Evolutionary conservation across 2,888 invertebrate species (phyloP).

Genomic region (Aquatica leii): DNA sequence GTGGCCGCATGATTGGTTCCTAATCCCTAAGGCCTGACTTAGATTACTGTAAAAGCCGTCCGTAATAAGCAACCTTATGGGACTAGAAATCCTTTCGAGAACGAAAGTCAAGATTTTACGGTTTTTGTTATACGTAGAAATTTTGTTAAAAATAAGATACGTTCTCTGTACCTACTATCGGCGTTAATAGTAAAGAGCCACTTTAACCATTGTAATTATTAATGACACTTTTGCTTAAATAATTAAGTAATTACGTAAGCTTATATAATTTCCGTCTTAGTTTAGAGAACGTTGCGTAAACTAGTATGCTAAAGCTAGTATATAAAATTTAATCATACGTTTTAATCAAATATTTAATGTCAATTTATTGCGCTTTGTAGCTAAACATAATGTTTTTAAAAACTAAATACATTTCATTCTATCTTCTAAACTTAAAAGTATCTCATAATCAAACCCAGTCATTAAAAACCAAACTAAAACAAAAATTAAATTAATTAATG

Average conservation of each 20-base stretch:
- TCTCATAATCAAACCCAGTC: no score
- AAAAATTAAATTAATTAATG: neutral
- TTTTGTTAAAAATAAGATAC: slow-evolving; percentile 2
- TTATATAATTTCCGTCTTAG: no score
- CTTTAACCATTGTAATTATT: no score
- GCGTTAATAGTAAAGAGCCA: neutral
- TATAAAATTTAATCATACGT: no score
- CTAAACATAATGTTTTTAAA: neutral
- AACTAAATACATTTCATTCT: neutral
- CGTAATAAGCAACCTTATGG: slow-evolving; percentile 35
- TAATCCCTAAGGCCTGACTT: slow-evolving; percentile 30
- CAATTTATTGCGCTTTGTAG: no score
- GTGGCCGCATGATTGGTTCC: slow-evolving; percentile 35
- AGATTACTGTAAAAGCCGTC: slow-evolving; percentile 36
- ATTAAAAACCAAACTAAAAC: no score
- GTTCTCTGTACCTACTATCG: no score
- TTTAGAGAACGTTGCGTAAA: no score
- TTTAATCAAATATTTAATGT: no score
- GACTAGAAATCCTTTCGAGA: slow-evolving; percentile 30
- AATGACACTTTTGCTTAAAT: no score
- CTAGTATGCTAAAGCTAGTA: no score
- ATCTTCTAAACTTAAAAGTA: neutral
- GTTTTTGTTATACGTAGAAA: slow-evolving; percentile 14
- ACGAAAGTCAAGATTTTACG: slow-evolving; percentile 33
- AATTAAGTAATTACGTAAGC: no score